Percentiles rank a stretch among this genome's conserved stretches.
Conservation (phyloP, 2,797 vertebrate genomes). For the Dipus sagitta region DNA sequence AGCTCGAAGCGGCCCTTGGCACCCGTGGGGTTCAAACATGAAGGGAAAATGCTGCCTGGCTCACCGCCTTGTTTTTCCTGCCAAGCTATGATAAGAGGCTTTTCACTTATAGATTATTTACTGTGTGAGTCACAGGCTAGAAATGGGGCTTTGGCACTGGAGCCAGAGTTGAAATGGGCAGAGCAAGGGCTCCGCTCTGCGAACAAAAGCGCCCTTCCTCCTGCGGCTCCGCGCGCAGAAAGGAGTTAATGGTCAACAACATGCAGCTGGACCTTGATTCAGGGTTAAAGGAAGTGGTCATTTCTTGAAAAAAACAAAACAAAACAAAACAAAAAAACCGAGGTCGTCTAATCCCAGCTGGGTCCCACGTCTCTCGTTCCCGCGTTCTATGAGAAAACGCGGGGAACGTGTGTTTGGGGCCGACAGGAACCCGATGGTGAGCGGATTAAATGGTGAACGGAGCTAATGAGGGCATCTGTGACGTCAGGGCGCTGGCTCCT, state of each 20-base stretch:
- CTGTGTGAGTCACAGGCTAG: slow-evolving; percentile 69
- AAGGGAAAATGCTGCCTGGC: slow-evolving; percentile 51
- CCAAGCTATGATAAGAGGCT: slow-evolving; percentile 66
- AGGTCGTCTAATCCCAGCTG: background rate
- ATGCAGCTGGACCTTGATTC: background rate
- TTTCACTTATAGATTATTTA: slow-evolving; percentile 65
- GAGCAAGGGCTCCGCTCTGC: background rate
- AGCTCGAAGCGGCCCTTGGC: slow-evolving; percentile 4
- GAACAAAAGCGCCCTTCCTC: background rate
- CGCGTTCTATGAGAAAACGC: background rate
- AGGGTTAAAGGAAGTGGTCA: background rate
- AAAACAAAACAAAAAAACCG: no score
- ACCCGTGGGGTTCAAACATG: background rate
- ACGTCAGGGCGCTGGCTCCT: slow-evolving; percentile 46
- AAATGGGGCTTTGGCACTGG: slow-evolving; percentile 23
- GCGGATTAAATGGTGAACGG: slow-evolving; percentile 24
- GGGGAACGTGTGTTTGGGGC: background rate
- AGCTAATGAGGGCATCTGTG: slow-evolving; percentile 2
- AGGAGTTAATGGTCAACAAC: background rate
- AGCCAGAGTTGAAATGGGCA: background rate
- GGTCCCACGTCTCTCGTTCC: background rate
- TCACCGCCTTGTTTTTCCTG: slow-evolving; percentile 47
- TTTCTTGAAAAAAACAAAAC: background rate
- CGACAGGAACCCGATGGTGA: background rate
- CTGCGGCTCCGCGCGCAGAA: background rate